Conservation (phyloP, 37 sponge, comb jelly and placozoan species). For the Amphimedon queenslandica region DNA sequence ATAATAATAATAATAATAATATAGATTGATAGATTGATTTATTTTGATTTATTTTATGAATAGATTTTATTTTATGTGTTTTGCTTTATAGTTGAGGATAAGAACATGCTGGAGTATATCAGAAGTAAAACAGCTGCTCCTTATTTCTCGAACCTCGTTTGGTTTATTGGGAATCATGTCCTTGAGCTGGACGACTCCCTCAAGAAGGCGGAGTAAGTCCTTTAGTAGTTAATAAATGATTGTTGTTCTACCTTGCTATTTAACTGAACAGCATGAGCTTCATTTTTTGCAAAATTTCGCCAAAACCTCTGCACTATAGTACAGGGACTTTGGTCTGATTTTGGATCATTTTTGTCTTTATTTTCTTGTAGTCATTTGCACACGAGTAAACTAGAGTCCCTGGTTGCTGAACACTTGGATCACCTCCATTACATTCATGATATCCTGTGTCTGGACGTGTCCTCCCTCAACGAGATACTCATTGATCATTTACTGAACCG, state of each 20-base stretch:
- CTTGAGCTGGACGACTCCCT: conserved; percentile 90
- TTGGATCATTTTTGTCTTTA: not conserved
- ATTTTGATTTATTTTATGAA: not conserved
- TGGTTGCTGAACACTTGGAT: conserved; percentile 94
- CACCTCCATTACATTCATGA: conserved; percentile 94
- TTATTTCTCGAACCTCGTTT: conserved; percentile 93
- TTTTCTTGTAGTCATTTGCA: conserved; percentile 59
- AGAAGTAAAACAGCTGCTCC: conserved; percentile 90
- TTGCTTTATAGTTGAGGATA: conserved; percentile 83
- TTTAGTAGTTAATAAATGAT: no score
- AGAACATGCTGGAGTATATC: conserved; percentile 73
- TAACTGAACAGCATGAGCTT: no score
- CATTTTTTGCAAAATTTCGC: no score
- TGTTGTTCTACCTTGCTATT: no score
- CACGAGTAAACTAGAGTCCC: conserved; percentile 59
- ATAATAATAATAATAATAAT: not conserved
- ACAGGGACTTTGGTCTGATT: no score
- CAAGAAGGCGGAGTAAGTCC: not conserved
- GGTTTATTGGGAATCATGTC: conserved; percentile 94
- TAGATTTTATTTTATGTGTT: not conserved
- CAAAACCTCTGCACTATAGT: no score
- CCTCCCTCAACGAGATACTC: conserved; percentile 65
- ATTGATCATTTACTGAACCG: conserved; percentile 66
- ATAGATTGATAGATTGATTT: not conserved
- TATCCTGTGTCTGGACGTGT: conserved; percentile 70